Evolutionary conservation across 2,113 vertebrate genomes (phyloP).

Genomic region (Lepidothrix coronata): DNA sequence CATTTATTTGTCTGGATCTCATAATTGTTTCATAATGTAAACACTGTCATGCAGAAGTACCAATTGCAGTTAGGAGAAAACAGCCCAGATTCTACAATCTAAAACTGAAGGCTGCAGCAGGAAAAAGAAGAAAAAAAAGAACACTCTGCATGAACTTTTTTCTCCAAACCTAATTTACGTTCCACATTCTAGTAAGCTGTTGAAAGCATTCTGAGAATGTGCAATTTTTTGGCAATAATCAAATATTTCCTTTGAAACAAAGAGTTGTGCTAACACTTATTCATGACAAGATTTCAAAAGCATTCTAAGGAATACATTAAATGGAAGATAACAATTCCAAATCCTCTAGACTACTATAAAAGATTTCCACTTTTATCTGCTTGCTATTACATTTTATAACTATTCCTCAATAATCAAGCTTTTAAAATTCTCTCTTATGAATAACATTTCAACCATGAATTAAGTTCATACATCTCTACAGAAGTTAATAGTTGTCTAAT

Average conservation of each 20-base stretch:
- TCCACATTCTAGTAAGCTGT: not conserved
- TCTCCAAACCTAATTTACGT: not conserved
- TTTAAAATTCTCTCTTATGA: not conserved
- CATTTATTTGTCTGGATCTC: not conserved
- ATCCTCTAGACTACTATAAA: not conserved
- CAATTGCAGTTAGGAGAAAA: not conserved
- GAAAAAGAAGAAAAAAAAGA: not conserved
- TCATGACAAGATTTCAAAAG: slow-evolving; percentile 29
- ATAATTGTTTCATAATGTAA: not conserved
- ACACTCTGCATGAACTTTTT: not conserved
- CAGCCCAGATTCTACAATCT: not conserved
- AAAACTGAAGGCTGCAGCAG: not conserved
- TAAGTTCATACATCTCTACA: not conserved
- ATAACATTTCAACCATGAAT: not conserved
- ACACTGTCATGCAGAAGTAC: not conserved
- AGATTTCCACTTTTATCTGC: not conserved
- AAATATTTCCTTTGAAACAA: slow-evolving; percentile 40
- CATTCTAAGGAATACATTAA: slow-evolving; percentile 25
- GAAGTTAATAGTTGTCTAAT: not conserved
- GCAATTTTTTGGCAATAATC: not conserved
- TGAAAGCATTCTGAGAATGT: not conserved
- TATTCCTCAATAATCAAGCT: not conserved
- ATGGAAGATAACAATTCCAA: slow-evolving; percentile 15
- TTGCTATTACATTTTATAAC: not conserved
- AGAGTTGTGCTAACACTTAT: slow-evolving; percentile 19